A percentile compares a stretch with the other conserved stretches of the same genome.
These are phyloP conservation scores for Glossophaga mutica DNA, from an alignment of 2,797 vertebrate species.

Conservation along the genomic window DNA sequence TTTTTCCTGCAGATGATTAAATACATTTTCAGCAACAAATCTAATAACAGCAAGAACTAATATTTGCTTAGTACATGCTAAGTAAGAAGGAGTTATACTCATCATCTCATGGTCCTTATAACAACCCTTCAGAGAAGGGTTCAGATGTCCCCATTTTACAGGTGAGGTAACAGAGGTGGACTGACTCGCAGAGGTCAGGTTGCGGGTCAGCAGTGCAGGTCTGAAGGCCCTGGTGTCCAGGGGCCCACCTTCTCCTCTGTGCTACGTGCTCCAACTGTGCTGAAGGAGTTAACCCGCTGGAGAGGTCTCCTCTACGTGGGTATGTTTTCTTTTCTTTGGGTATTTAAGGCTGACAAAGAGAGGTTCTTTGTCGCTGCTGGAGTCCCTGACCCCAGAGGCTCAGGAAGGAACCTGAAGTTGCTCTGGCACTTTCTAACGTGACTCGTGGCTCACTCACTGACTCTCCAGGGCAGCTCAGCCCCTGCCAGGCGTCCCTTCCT, in stretches of 20 bases:
- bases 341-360: neutral
- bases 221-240: neutral
- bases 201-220: rapidly evolving
- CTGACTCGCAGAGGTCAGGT: neutral
- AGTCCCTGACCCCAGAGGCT: neutral
- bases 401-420: neutral
- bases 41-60: neutral
- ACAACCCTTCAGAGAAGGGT: neutral
- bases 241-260: rapidly evolving
- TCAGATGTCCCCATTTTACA: neutral
- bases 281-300: neutral
- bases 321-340: neutral
- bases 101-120: neutral
- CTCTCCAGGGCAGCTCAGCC: neutral
- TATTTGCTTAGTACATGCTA: neutral
- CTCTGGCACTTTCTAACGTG: neutral
- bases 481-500: neutral
- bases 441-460: neutral
- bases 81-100: neutral
- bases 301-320: neutral
- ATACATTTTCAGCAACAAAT: neutral
- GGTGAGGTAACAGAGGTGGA: neutral
- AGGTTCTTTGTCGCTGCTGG: neutral
- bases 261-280: rapidly evolving
- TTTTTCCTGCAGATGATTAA: neutral